Evolutionary conservation across 30 jellyfish, hydroid and myxozoan genomes (phyloP).

Genomic region (Aurelia aurita complex sp. Pacific): DNA sequence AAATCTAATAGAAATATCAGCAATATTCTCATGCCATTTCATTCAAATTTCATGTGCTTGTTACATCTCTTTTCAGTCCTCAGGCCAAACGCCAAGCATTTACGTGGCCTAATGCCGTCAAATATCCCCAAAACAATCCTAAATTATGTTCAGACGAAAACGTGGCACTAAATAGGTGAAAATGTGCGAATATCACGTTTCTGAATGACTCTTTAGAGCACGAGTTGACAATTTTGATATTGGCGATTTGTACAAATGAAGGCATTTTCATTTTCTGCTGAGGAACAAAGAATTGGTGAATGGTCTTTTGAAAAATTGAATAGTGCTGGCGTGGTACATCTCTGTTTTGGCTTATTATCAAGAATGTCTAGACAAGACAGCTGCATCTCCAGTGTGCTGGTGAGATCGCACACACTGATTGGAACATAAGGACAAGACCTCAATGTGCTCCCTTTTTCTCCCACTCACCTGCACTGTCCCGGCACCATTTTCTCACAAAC

Average conservation of each 20-base stretch:
- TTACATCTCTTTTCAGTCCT: neutral
- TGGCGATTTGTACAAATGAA: conserved; percentile 26
- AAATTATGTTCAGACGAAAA: neutral
- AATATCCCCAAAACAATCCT: neutral
- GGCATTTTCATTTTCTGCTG: conserved; percentile 17
- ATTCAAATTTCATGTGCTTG: neutral
- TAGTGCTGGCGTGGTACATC: conserved; percentile 57
- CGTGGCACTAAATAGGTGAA: neutral
- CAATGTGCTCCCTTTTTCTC: conserved; percentile 55
- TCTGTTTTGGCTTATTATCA: conserved; percentile 70
- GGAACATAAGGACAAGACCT: conserved; percentile 29
- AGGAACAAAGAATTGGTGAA: conserved; percentile 47
- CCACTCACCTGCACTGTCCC: conserved; percentile 1
- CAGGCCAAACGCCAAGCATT: no score
- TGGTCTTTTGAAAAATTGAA: conserved; percentile 51
- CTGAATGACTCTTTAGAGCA: conserved; percentile 16
- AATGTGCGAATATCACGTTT: neutral
- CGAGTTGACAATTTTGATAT: conserved; percentile 23
- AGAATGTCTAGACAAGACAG: conserved; percentile 72
- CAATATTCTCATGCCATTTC: neutral
- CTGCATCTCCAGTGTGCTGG: conserved; percentile 68
- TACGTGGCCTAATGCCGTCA: neutral
- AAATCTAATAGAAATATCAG: conserved; percentile 4
- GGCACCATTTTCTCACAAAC: neutral
- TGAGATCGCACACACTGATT: conserved; percentile 42